Evolutionary conservation across 2,888 invertebrate genomes (phyloP).

Genomic region (Gnatocerus cornutus): DNA sequence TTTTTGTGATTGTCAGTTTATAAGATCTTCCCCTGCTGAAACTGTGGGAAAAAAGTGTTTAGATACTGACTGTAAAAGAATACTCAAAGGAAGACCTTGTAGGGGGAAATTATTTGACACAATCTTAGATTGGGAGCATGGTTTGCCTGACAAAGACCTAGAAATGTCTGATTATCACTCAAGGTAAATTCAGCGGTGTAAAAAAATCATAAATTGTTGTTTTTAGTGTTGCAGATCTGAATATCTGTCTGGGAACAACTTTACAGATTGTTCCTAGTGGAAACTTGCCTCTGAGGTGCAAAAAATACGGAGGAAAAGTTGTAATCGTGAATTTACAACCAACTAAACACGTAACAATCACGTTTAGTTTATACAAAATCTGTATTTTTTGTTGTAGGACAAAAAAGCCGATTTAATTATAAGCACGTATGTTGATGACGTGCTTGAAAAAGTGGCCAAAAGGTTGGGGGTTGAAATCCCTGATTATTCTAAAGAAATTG

Average conservation of each 20-base stretch:
- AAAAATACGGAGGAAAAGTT: slow-evolving; percentile 89
- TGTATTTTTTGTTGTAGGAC: slow-evolving; percentile 75
- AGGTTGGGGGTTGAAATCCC: slow-evolving; percentile 83
- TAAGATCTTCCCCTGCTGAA: slow-evolving; percentile 82
- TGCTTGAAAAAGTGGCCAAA: slow-evolving; percentile 84
- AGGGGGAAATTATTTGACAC: slow-evolving; percentile 92
- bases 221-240: slow-evolving; percentile 91
- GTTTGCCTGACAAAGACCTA: slow-evolving; percentile 90
- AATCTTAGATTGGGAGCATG: slow-evolving; percentile 98
- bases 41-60: slow-evolving; percentile 88
- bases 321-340: slow-evolving; percentile 97
- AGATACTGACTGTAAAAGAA: slow-evolving; percentile 78
- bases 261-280: slow-evolving; percentile 98
- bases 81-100: slow-evolving; percentile 79
- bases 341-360: slow-evolving; percentile 90
- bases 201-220: not conserved
- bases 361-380: not conserved
- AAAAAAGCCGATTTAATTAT: slow-evolving; percentile 92
- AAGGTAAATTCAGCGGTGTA: slow-evolving; percentile 73
- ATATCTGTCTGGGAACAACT: slow-evolving; percentile 97
- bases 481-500: slow-evolving; percentile 77
- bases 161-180: slow-evolving; percentile 90
- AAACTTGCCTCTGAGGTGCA: slow-evolving; percentile 89
- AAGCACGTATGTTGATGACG: slow-evolving; percentile 90
- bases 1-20: slow-evolving; percentile 91